Conservation (phyloP, 2,888 invertebrate species). For the Xylota sylvarum region DNA sequence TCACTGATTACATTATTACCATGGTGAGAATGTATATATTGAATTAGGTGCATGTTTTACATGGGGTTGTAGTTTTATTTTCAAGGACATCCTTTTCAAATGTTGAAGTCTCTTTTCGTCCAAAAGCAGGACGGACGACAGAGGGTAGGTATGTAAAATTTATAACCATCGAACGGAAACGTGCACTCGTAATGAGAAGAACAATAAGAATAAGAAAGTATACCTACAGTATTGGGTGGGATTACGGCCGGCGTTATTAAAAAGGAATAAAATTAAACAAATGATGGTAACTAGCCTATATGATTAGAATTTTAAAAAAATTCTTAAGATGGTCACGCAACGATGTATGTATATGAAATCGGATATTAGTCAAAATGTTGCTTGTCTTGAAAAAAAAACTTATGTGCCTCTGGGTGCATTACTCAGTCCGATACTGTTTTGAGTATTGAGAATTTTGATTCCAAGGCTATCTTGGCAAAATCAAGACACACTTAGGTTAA, state of each 20-base stretch:
- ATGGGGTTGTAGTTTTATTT: constrained; percentile 66
- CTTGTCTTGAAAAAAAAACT: too few relatives aligned
- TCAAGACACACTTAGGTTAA: too few relatives aligned
- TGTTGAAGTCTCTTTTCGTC: constrained; percentile 58
- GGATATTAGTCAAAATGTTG: too few relatives aligned
- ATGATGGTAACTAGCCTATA: background rate
- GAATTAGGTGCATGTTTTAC: constrained; percentile 30
- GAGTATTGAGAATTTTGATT: too few relatives aligned
- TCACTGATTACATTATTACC: constrained; percentile 74
- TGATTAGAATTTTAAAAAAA: background rate
- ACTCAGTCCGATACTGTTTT: too few relatives aligned
- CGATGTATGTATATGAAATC: too few relatives aligned
- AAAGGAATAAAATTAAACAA: background rate
- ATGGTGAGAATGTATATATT: constrained; percentile 39
- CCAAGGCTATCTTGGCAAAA: too few relatives aligned
- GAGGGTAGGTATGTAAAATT: constrained; percentile 27
- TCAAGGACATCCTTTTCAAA: constrained; percentile 77
- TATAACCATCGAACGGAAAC: constrained; percentile 60
- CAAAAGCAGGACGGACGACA: background rate
- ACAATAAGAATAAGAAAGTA: constrained; percentile 10
- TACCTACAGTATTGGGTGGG: background rate
- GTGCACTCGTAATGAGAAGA: constrained; percentile 28
- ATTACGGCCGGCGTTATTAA: background rate
- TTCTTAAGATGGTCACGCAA: too few relatives aligned
- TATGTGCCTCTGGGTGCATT: too few relatives aligned